Percentiles rank a stretch among this genome's conserved stretches.
Evolutionary conservation across 2,113 vertebrate species (phyloP).

Genomic region (Bungarus multicinctus): DNA sequence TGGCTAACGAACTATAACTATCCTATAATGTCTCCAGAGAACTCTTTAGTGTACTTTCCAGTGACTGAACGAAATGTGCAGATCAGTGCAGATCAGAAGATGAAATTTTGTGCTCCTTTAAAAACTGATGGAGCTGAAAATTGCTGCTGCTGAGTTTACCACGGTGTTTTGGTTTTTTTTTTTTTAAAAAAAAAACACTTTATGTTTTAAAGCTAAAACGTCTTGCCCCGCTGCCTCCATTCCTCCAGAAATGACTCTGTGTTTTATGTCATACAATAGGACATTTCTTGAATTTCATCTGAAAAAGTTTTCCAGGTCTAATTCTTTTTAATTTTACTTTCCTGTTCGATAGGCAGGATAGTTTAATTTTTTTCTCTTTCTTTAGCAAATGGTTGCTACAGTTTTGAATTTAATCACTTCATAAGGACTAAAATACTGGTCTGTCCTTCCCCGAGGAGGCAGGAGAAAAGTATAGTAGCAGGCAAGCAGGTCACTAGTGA

Average conservation of each 20-base stretch:
- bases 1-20: conserved; percentile 64
- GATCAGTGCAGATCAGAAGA: conserved; percentile 57
- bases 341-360: background rate
- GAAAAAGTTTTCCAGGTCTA: conserved; percentile 16
- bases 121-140: conserved; percentile 70
- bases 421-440: background rate
- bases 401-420: background rate
- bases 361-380: background rate
- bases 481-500: background rate
- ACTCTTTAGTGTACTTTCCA: conserved; percentile 56
- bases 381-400: background rate
- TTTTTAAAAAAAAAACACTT: background rate
- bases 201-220: background rate
- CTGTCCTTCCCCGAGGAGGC: background rate
- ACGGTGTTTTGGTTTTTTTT: background rate
- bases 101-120: conserved; percentile 62
- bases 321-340: background rate
- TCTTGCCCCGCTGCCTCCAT: background rate
- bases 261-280: conserved; percentile 20
- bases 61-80: conserved; percentile 64
- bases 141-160: conserved; percentile 52
- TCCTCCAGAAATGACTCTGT: conserved; percentile 7
- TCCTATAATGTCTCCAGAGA: conserved; percentile 66
- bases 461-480: background rate
- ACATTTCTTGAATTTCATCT: conserved; percentile 28